Evolutionary conservation across 2,888 invertebrate species (phyloP).

Genomic region (Phalera bucephala): DNA sequence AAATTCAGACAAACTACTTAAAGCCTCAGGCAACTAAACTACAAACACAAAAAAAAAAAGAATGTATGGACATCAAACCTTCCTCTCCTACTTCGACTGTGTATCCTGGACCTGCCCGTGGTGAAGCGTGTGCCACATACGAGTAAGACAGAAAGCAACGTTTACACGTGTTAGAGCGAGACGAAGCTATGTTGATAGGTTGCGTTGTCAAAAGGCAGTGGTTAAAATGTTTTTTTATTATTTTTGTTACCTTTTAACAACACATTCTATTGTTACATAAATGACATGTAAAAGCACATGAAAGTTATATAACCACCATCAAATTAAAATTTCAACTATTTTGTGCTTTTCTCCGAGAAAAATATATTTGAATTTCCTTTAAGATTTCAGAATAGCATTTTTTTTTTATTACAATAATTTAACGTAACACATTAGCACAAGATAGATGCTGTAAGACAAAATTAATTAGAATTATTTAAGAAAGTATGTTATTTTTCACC

Average conservation of each 20-base stretch:
- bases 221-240: not conserved
- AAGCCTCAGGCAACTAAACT: constrained; percentile 36
- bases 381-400: too few species aligned
- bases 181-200: constrained; percentile 48
- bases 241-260: constrained; percentile 14
- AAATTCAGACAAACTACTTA: constrained; percentile 14
- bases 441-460: not conserved
- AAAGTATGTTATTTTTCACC: not conserved
- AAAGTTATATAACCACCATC: constrained; percentile 8
- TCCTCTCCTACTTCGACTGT: constrained; percentile 78
- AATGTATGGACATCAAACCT: constrained; percentile 64
- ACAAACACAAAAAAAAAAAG: constrained; percentile 43
- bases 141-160: constrained; percentile 80
- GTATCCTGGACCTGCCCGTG: constrained; percentile 73
- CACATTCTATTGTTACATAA: constrained; percentile 14
- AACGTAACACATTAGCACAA: not conserved
- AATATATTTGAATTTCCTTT: too few species aligned
- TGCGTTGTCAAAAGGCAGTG: constrained; percentile 20
- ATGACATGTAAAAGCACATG: constrained; percentile 29
- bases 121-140: constrained; percentile 60
- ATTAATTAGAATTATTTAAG: not conserved
- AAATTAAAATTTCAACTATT: not conserved
- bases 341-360: not conserved
- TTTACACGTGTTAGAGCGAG: constrained; percentile 79
- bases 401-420: too few species aligned